Conservation (phyloP, 2,888 invertebrate genomes). For the Eristalis pertinax region DNA sequence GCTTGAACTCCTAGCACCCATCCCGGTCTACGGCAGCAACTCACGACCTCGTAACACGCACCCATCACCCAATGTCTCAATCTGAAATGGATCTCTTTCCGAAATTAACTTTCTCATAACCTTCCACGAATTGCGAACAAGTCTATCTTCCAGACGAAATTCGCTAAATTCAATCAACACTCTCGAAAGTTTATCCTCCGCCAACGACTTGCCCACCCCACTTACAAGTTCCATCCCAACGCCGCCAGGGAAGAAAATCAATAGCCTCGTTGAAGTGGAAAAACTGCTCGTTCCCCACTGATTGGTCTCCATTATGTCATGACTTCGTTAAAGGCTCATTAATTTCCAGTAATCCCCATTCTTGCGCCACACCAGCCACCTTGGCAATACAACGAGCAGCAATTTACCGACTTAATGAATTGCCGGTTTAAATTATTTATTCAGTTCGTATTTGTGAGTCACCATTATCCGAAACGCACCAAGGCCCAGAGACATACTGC, state of each 20-base stretch:
- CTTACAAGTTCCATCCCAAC: too few relatives aligned
- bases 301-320: background rate
- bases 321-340: background rate
- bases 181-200: background rate
- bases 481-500: background rate
- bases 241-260: background rate
- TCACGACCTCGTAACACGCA: background rate
- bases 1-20: too few relatives aligned
- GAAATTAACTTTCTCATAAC: background rate
- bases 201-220: background rate
- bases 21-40: too few relatives aligned
- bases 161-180: background rate
- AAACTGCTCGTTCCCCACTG: background rate
- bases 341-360: background rate
- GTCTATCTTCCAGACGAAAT: background rate
- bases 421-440: conserved; percentile 39
- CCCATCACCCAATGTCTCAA: background rate
- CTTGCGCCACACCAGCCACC: background rate
- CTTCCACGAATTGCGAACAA: background rate
- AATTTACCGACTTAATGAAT: conserved; percentile 38
- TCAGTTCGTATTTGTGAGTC: conserved; percentile 44
- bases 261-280: background rate
- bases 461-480: background rate
- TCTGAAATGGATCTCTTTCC: background rate
- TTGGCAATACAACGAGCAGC: background rate